A percentile compares a stretch with the other conserved stretches of the same genome.
Conservation (phyloP, 2,797 vertebrate species). For the Pseudochaenichthys georgianus region DNA sequence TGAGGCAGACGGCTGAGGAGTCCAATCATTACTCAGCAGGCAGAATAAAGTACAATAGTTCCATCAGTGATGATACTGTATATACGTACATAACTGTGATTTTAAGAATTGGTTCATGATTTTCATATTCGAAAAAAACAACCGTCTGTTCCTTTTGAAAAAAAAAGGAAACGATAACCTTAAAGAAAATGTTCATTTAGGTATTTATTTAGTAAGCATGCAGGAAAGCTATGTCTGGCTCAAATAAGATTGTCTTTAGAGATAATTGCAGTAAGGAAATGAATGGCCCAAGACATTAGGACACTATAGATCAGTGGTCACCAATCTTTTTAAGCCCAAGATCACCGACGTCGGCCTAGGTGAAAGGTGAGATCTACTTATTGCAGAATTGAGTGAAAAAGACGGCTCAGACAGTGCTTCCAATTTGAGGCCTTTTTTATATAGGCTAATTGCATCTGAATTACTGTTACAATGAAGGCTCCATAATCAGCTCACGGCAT, state of each 20-base stretch:
- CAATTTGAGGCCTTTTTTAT: too few relatives aligned
- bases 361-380: too few relatives aligned
- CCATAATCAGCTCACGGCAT: too few relatives aligned
- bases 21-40: background rate
- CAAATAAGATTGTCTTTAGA: background rate
- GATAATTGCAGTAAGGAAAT: background rate
- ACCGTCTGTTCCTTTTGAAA: background rate
- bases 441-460: too few relatives aligned
- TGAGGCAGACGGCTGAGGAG: conserved; percentile 5
- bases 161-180: background rate
- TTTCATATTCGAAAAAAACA: background rate
- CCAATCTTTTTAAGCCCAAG: too few relatives aligned
- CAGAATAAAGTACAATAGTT: background rate
- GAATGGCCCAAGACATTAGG: background rate
- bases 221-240: background rate
- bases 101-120: background rate
- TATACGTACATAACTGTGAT: background rate
- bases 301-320: too few relatives aligned
- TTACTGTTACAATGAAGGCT: too few relatives aligned
- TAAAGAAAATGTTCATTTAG: background rate
- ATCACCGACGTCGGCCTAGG: too few relatives aligned
- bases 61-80: background rate
- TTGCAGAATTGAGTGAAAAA: too few relatives aligned
- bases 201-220: background rate
- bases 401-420: too few relatives aligned